phyloP scores from a whole-genome alignment of 2,888 invertebrate genomes.

The Diarsia brunnea region DNA sequence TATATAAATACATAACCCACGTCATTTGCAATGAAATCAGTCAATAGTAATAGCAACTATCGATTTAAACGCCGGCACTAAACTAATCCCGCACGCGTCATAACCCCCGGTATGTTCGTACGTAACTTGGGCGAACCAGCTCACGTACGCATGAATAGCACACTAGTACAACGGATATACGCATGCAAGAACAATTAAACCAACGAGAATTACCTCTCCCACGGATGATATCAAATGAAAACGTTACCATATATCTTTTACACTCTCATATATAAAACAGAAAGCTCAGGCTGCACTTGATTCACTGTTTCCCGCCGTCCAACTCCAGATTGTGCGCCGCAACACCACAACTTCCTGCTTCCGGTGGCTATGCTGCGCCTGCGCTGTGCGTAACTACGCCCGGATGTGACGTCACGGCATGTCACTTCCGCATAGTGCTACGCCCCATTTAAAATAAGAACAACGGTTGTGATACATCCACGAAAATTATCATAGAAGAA shows the following conservation, averaged over 20 bases:
- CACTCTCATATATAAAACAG: conserved; percentile 86
- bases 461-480: conserved; percentile 46
- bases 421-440: conserved; percentile 76
- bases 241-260: conserved; percentile 83
- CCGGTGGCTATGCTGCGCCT: conserved; percentile 86
- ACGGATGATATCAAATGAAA: conserved; percentile 77
- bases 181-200: conserved; percentile 72
- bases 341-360: conserved; percentile 89
- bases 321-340: conserved; percentile 89
- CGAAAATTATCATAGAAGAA: conserved; percentile 40
- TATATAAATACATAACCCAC: too few relatives aligned
- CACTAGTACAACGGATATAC: conserved; percentile 59
- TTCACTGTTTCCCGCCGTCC: conserved; percentile 89
- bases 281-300: conserved; percentile 86
- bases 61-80: conserved; percentile 4
- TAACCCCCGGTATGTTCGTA: conserved; percentile 18
- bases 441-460: conserved; percentile 67
- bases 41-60: conserved; percentile 30
- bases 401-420: conserved; percentile 81
- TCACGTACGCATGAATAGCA: conserved; percentile 35
- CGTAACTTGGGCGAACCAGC: conserved; percentile 12
- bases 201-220: conserved; percentile 67
- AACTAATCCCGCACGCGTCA: conserved; percentile 26
- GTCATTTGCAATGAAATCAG: background rate
- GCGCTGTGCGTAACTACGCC: conserved; percentile 77